These are phyloP conservation scores for Eumerus sabulonum DNA, from an alignment of 2,888 invertebrate genomes.

Conservation along the genomic window DNA sequence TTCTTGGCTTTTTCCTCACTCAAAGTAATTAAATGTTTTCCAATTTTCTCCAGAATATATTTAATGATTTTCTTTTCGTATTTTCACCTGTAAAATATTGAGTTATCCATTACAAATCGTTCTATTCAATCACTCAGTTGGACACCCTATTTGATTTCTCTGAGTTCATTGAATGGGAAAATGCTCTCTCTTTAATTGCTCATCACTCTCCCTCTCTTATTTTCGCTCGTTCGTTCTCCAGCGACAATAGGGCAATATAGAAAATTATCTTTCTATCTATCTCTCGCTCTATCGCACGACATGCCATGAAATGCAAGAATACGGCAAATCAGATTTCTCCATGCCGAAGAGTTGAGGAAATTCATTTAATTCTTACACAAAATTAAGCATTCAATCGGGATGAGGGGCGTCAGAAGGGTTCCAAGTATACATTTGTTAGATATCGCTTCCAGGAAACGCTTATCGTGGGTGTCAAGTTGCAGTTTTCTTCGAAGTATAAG, in stretches of 20 bases:
- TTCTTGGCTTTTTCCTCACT: background rate
- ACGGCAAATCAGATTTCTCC: constrained; percentile 65
- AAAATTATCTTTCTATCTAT: constrained; percentile 39
- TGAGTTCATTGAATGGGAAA: constrained; percentile 7
- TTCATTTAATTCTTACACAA: background rate
- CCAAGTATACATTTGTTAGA: too few relatives aligned
- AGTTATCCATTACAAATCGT: too few relatives aligned
- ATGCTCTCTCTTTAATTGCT: constrained; percentile 12
- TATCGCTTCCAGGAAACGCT: too few relatives aligned
- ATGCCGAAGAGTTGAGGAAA: constrained; percentile 26
- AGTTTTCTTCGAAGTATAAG: too few relatives aligned
- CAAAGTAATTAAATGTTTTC: background rate
- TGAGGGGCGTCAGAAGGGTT: too few relatives aligned
- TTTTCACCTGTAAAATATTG: too few relatives aligned
- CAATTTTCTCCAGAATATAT: too few relatives aligned
- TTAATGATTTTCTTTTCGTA: too few relatives aligned
- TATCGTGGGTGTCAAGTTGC: too few relatives aligned
- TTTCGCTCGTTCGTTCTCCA: constrained; percentile 8
- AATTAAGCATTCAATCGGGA: too few relatives aligned
- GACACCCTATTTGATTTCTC: constrained; percentile 50
- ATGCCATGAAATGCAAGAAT: constrained; percentile 31
- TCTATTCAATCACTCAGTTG: background rate
- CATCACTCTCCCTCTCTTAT: constrained; percentile 3
- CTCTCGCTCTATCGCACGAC: constrained; percentile 27
- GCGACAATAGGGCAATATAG: constrained; percentile 42